phyloP scores from a whole-genome alignment of 2,113 vertebrate genomes.

The Phylloscopus trochilus region DNA sequence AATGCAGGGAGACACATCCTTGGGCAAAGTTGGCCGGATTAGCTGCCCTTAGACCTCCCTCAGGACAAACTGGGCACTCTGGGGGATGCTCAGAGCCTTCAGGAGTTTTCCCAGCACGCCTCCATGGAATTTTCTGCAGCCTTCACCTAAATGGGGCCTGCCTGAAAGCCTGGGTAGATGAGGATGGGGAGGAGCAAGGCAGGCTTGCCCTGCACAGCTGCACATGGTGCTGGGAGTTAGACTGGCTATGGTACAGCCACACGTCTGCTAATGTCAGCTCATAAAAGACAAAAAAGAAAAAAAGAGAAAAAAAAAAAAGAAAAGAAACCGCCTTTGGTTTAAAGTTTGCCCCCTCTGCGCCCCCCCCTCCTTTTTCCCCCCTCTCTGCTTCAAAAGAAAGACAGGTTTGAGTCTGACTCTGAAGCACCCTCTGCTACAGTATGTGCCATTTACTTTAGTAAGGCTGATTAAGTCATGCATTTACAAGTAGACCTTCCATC shows the following conservation, averaged over 20 bases:
- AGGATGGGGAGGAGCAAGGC: background rate
- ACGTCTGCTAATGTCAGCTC: constrained; percentile 62
- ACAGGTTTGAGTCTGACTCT: constrained; percentile 67
- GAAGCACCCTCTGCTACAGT: constrained; percentile 62
- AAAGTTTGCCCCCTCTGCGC: constrained; percentile 46
- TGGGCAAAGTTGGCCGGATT: background rate
- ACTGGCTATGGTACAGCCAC: constrained; percentile 57
- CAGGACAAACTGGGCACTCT: background rate
- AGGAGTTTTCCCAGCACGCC: background rate
- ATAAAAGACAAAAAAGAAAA: constrained; percentile 15
- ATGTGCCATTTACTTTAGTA: constrained; percentile 76
- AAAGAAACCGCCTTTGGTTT: constrained; percentile 54
- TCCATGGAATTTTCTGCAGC: background rate
- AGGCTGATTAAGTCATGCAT: constrained; percentile 80
- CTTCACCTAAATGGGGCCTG: background rate
- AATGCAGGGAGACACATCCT: background rate
- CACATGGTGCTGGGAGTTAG: background rate
- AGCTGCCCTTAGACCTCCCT: background rate
- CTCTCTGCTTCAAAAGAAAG: constrained; percentile 69
- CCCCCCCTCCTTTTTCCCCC: background rate
- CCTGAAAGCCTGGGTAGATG: background rate
- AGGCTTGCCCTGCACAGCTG: constrained; percentile 24
- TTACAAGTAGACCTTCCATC: constrained; percentile 78
- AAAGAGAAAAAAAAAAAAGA: background rate
- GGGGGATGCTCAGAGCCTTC: background rate